Conservation (phyloP, 2,888 invertebrate species). For the Scaptomyza tumidula region DNA sequence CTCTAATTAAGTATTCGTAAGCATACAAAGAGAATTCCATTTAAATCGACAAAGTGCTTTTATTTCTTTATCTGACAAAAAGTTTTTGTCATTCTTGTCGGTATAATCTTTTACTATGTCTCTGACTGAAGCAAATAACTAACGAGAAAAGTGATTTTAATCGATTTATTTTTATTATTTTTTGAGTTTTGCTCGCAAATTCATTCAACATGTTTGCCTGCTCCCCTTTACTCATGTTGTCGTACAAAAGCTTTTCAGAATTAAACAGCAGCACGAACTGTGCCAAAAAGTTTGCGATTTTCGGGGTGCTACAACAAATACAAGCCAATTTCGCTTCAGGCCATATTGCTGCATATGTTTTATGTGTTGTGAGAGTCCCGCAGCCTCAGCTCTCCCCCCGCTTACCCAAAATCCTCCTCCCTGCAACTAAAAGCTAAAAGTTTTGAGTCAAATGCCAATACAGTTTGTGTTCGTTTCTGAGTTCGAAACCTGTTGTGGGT, state of each 20-base stretch:
- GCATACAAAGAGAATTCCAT: not conserved
- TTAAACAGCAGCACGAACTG: constrained; percentile 76
- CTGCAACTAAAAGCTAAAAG: constrained; percentile 61
- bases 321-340: constrained; percentile 44
- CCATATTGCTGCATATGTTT: constrained; percentile 60
- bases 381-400: not conserved
- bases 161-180: constrained; percentile 43
- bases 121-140: constrained; percentile 38
- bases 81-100: not conserved
- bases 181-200: constrained; percentile 37
- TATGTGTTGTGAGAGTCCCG: constrained; percentile 36
- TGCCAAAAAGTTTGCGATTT: constrained; percentile 66
- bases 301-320: constrained; percentile 61
- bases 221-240: constrained; percentile 46
- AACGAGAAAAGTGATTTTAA: constrained; percentile 70
- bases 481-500: constrained; percentile 51
- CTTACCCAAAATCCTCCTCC: not conserved
- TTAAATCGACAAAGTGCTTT: too few species aligned
- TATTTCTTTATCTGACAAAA: not conserved
- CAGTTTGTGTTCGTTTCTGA: constrained; percentile 66
- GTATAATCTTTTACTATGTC: not conserved
- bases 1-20: not conserved
- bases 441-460: constrained; percentile 78
- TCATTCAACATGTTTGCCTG: constrained; percentile 56
- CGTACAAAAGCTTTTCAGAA: constrained; percentile 72